Percentiles rank a stretch among this genome's conserved stretches.
phyloP scores from a whole-genome alignment of 2,888 invertebrate genomes.

The Hyppa rectilinea region DNA sequence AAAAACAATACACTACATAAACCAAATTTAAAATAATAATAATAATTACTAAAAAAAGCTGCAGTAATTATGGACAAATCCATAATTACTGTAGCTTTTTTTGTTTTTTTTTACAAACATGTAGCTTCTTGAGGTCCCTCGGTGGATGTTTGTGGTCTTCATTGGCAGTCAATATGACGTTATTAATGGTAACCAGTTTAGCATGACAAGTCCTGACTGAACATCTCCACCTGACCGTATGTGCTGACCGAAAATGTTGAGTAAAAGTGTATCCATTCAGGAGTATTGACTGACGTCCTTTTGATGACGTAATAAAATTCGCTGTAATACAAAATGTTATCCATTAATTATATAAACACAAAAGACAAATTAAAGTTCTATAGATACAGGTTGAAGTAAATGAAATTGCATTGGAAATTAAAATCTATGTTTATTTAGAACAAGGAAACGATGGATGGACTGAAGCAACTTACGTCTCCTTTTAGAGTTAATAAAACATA shows the following conservation, averaged over 20 bases:
- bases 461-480: conserved; percentile 65
- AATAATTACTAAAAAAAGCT: neutral
- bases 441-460: too few species aligned
- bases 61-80: too few species aligned
- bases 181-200: conserved; percentile 68
- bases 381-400: neutral
- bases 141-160: conserved; percentile 55
- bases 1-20: too few species aligned
- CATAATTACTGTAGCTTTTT: neutral
- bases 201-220: conserved; percentile 67
- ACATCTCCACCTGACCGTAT: conserved; percentile 73
- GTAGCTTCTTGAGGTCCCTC: neutral
- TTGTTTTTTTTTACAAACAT: neutral
- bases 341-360: neutral
- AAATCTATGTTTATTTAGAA: neutral
- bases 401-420: neutral
- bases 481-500: conserved; percentile 21
- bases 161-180: conserved; percentile 26
- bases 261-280: conserved; percentile 66
- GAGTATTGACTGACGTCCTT: conserved; percentile 63
- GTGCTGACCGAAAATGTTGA: conserved; percentile 58
- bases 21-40: too few species aligned
- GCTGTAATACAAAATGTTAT: neutral
- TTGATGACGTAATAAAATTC: conserved; percentile 25
- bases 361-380: too few species aligned